Conservation (phyloP, 1,140 invertebrate genomes). For the Procambarus clarkii region DNA sequence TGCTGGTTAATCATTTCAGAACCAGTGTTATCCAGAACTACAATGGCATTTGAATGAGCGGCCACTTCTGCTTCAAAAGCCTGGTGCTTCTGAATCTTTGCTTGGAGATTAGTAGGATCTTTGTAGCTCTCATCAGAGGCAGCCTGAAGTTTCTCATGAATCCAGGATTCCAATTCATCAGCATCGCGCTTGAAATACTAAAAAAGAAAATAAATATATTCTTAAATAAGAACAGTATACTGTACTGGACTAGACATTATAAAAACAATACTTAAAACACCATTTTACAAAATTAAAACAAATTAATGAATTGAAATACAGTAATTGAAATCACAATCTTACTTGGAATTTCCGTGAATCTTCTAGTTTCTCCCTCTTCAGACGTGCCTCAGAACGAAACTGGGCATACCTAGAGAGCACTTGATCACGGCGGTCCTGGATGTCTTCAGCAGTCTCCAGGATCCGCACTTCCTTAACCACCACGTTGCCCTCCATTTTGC, state of each 20-base stretch:
- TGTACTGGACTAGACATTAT: no score
- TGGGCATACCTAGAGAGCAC: constrained; percentile 92
- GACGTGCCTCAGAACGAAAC: constrained; percentile 95
- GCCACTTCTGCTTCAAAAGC: constrained; percentile 99
- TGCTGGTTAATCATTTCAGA: constrained; percentile 97
- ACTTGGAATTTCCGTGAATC: constrained; percentile 94
- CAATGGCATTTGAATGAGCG: constrained; percentile 98
- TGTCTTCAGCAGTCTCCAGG: constrained; percentile 98
- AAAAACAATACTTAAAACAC: no score
- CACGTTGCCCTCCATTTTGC: constrained; percentile 59
- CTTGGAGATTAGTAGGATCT: constrained; percentile 98
- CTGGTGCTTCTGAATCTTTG: constrained; percentile 99
- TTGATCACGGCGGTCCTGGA: constrained; percentile 95
- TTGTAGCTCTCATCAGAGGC: constrained; percentile 99
- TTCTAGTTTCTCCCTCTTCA: constrained; percentile 95
- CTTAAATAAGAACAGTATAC: no score
- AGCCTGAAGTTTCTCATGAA: constrained; percentile 98
- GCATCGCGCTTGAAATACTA: constrained; percentile 99
- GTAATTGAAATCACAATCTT: constrained; percentile 16
- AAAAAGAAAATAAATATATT: constrained; percentile 72
- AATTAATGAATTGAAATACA: no score
- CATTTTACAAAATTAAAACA: no score
- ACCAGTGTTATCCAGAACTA: constrained; percentile 95
- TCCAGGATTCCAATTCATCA: constrained; percentile 99
- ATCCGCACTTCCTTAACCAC: constrained; percentile 94